A percentile compares a stretch with the other conserved stretches of the same genome.
These are phyloP conservation scores for Takifugu bimaculatus DNA, from an alignment of 2,113 vertebrate genomes.

Conservation along the genomic window DNA sequence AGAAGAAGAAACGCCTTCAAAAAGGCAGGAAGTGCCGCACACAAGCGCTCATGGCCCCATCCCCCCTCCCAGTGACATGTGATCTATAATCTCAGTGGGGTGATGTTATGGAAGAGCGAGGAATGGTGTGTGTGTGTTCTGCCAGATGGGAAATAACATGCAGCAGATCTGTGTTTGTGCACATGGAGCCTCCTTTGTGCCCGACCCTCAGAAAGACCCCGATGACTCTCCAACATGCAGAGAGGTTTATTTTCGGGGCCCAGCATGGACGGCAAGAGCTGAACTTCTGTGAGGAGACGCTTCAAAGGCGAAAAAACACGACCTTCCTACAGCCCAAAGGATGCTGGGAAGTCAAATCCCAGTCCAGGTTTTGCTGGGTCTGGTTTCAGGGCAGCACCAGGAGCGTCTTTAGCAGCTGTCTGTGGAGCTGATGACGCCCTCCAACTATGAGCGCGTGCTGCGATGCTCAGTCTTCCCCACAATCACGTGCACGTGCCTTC, in stretches of 20 bases:
- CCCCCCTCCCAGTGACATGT: constrained; percentile 47
- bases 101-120: constrained; percentile 21
- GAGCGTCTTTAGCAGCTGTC: no score
- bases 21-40: constrained; percentile 9
- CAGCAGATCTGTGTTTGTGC: constrained; percentile 15
- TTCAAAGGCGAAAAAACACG: neutral
- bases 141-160: constrained; percentile 8
- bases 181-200: constrained; percentile 17
- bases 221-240: constrained; percentile 18
- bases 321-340: neutral
- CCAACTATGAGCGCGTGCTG: no score
- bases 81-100: constrained; percentile 55
- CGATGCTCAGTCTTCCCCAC: no score
- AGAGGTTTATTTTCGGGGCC: constrained; percentile 25
- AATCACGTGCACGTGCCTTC: no score
- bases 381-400: no score
- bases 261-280: constrained; percentile 8
- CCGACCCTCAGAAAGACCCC: constrained; percentile 5
- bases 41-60: constrained; percentile 11
- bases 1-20: constrained; percentile 3
- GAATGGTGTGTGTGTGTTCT: constrained; percentile 16
- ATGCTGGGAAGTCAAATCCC: no score
- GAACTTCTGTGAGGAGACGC: constrained; percentile 26
- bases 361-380: no score
- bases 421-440: no score